Evolutionary conservation across 2,888 invertebrate genomes (phyloP).

Genomic region (Apodemia hepburni): DNA sequence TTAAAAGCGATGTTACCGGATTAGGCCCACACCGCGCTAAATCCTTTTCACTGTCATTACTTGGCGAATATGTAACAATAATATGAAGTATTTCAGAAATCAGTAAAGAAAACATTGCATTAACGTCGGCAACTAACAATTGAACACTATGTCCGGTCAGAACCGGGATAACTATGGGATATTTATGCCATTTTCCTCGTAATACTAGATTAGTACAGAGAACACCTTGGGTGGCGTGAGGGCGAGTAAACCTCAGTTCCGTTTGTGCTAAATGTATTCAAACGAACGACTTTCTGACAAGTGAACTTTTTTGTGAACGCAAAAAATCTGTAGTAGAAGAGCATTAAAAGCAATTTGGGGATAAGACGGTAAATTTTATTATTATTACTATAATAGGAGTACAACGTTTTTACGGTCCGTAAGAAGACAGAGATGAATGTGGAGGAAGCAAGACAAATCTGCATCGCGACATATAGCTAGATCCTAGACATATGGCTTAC

Average conservation of each 20-base stretch:
- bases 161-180: conserved; percentile 45
- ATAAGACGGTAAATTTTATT: background rate
- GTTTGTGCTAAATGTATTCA: conserved; percentile 44
- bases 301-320: background rate
- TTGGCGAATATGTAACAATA: conserved; percentile 51
- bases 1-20: conserved; percentile 47
- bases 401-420: no score
- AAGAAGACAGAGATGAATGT: no score
- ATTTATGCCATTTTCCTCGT: conserved; percentile 63
- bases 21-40: conserved; percentile 45
- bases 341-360: background rate
- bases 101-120: conserved; percentile 65
- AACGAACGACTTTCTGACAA: background rate
- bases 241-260: conserved; percentile 50
- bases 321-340: background rate
- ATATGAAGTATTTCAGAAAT: conserved; percentile 53
- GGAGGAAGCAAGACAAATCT: no score
- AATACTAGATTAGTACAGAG: conserved; percentile 49
- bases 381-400: no score
- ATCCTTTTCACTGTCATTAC: conserved; percentile 44
- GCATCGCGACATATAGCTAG: no score
- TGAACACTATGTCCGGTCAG: conserved; percentile 50
- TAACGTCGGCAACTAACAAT: conserved; percentile 55
- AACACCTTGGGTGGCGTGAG: conserved; percentile 65
- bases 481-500: no score